Evolutionary conservation across 2,113 vertebrate species (phyloP), one percentile per base, ranked within the genome.

Genomic region (Haliaeetus leucogaster): DNA sequence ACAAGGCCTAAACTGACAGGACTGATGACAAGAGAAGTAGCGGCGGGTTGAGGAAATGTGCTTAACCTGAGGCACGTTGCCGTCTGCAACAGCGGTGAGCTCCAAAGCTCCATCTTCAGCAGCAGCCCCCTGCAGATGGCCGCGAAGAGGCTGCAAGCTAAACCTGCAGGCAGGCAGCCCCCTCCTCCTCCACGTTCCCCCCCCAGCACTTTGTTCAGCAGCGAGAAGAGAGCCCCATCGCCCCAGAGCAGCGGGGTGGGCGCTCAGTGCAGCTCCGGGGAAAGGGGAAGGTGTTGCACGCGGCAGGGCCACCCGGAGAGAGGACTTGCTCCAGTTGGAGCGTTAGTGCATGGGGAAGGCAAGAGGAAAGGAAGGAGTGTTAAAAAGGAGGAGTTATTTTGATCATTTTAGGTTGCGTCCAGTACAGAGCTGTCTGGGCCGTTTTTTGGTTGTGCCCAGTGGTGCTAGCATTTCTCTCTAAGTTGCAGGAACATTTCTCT

Each of bases 181-280:
- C 14, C 50, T 83, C 7, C 55, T 74, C 45, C 61, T 40, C 9
- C 70, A 11, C 1, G 1, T 1, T 26, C 38, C 82, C 50, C 48
- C 50, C 79, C 18, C 40, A 30, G 55, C 50, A 27, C 36, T 9
- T 25, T 34, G 21, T 12, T 59, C 47, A 18, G 27, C 9, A 0
- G 17, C 1, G 7, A 26, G 55, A 38, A 50, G 16, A 14, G 21
- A 50, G 10, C 19, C 59, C 56, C 42, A 8, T 5, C 30, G 25
- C 21, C 32, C 3, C n/a, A 5, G 36, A 27, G 78, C 32, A 16
- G 40, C 26, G 0, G 48, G 19, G 9, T 9, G 6, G 67, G 53
- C 0, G 0, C 59, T 26, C 0, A 0, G 61, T 34, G 56, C 16
- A 40, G 40, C 55, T 48, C 32, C 16, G 12, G 26, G 40, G 38